These are phyloP conservation scores for Acrobeloides nanus DNA, from an alignment of 2,888 invertebrate genomes.

Conservation along the genomic window DNA sequence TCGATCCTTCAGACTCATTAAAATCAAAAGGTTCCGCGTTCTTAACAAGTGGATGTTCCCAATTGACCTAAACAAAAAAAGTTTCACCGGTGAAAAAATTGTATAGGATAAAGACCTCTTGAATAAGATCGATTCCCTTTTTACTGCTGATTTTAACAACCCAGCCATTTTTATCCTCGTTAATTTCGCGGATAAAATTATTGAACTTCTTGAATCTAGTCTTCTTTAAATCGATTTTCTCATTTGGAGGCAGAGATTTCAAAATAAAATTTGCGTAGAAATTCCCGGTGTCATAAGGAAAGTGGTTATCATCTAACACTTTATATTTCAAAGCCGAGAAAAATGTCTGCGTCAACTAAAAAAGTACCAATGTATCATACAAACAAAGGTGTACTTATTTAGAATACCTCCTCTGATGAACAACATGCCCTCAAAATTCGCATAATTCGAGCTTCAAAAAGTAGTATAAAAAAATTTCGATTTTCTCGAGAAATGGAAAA, in stretches of 20 bases:
- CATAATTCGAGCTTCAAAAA: too few species aligned
- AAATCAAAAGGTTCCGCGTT: conserved; percentile 14
- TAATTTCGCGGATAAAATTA: conserved; percentile 36
- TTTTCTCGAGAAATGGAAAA: too few species aligned
- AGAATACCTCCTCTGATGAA: too few species aligned
- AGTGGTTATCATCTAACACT: conserved; percentile 23
- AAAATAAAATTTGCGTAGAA: conserved; percentile 30
- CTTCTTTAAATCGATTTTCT: conserved; percentile 45
- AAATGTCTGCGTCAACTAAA: conserved; percentile 34
- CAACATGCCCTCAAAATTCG: too few species aligned
- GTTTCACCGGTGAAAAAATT: not conserved
- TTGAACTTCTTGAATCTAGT: conserved; percentile 47
- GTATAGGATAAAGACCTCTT: conserved; percentile 23
- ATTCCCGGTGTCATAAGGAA: conserved; percentile 48
- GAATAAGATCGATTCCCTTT: conserved; percentile 43
- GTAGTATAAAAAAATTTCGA: too few species aligned
- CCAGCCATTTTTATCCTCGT: conserved; percentile 20
- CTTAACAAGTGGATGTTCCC: conserved; percentile 16
- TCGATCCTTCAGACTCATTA: too few species aligned
- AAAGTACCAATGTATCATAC: too few species aligned
- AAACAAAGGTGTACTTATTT: too few species aligned
- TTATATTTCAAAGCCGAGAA: conserved; percentile 36
- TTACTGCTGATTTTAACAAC: conserved; percentile 31
- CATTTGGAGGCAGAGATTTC: conserved; percentile 31
- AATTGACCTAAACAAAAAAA: conserved; percentile 15